Evolutionary conservation across 2,113 vertebrate genomes (phyloP).

Genomic region (Catharus fuscescens): DNA sequence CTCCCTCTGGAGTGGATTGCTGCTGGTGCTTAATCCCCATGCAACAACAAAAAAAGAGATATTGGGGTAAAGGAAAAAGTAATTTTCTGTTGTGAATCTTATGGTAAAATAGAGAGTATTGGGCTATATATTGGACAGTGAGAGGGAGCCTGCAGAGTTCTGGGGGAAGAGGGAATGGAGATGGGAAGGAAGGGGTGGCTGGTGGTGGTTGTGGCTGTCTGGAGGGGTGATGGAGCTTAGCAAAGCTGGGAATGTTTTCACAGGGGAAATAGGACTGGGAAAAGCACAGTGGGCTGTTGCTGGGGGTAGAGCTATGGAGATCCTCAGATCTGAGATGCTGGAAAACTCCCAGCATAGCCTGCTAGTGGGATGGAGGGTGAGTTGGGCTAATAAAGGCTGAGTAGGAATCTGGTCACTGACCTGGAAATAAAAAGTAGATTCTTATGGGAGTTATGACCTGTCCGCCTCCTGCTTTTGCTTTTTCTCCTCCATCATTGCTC

Average conservation of each 20-base stretch:
- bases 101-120: background rate
- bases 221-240: background rate
- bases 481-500: slow-evolving; percentile 4
- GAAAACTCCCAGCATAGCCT: background rate
- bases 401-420: slow-evolving; percentile 23
- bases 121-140: background rate
- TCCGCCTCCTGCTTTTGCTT: background rate
- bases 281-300: background rate
- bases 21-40: background rate
- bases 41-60: background rate
- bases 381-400: background rate
- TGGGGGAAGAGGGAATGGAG: background rate
- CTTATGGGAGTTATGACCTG: slow-evolving; percentile 22
- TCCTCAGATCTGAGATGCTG: background rate
- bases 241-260: background rate
- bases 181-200: background rate
- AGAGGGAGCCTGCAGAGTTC: background rate
- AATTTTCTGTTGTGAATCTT: background rate
- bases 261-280: background rate
- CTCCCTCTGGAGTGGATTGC: background rate
- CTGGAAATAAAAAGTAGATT: slow-evolving; percentile 38
- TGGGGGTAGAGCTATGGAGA: background rate
- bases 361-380: background rate
- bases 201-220: background rate
- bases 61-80: background rate